Evolutionary conservation across 2,888 invertebrate genomes (phyloP).

Genomic region (Psococerastis gibbosa): DNA sequence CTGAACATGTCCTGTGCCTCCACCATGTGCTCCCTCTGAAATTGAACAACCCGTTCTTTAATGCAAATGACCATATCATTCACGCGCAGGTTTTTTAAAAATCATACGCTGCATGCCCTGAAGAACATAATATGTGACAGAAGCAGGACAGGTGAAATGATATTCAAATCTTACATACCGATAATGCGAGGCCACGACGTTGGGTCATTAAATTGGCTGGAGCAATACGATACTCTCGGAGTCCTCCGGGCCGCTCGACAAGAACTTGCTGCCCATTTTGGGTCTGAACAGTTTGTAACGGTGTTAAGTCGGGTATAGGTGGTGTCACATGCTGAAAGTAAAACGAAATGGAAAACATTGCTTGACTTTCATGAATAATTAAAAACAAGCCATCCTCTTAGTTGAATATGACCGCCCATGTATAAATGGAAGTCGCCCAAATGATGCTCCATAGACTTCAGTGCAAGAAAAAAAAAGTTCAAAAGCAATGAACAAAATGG

Average conservation of each 20-base stretch:
- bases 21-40: conserved; percentile 84
- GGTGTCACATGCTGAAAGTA: conserved; percentile 17
- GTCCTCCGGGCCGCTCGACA: background rate
- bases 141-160: too few relatives aligned
- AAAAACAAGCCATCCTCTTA: too few relatives aligned
- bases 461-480: too few relatives aligned
- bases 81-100: background rate
- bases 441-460: too few relatives aligned
- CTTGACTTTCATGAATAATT: too few relatives aligned
- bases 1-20: conserved; percentile 97
- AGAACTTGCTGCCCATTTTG: background rate
- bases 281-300: conserved; percentile 6
- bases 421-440: too few relatives aligned
- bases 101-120: too few relatives aligned
- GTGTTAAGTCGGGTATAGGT: conserved; percentile 10
- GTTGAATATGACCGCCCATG: too few relatives aligned
- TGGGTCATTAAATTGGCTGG: background rate
- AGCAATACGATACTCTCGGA: background rate
- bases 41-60: conserved; percentile 18
- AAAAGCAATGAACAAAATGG: too few relatives aligned
- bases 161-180: too few relatives aligned
- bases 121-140: too few relatives aligned
- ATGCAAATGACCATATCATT: background rate
- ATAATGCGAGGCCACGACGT: background rate
- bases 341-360: too few relatives aligned